Percentiles rank a stretch among this genome's conserved stretches.
phyloP scores from a whole-genome alignment of 35 echinoderm and acorn worm genomes.

The Patiria miniata region DNA sequence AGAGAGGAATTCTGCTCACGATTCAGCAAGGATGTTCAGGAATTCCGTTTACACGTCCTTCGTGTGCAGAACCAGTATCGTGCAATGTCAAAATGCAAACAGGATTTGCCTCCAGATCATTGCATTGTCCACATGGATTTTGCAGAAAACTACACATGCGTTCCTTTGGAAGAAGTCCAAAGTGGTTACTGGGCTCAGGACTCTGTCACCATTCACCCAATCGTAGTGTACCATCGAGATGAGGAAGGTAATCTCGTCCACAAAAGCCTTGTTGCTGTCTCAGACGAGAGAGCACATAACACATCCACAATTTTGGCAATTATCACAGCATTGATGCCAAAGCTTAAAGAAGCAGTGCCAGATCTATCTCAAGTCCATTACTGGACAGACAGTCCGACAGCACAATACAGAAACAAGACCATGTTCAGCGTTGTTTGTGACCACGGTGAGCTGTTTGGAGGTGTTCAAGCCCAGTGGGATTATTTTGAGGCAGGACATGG shows the following conservation, averaged over 20 bases:
- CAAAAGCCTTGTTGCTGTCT: conserved; percentile 29
- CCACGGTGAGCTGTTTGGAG: conserved; percentile 26
- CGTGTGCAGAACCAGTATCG: conserved; percentile 22
- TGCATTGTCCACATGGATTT: conserved; percentile 75
- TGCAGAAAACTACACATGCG: conserved; percentile 71
- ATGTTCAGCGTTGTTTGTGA: conserved; percentile 36
- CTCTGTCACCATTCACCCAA: conserved; percentile 38
- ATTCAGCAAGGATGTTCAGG: neutral
- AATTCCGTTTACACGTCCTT: conserved; percentile 28
- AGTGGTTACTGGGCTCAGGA: conserved; percentile 49
- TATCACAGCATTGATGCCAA: conserved; percentile 12
- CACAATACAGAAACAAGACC: conserved; percentile 57
- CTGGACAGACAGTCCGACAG: conserved; percentile 67
- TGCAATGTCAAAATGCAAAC: conserved; percentile 28
- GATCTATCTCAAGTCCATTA: conserved; percentile 36
- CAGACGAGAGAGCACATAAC: conserved; percentile 33
- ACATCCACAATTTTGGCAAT: conserved; percentile 31
- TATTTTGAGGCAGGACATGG: conserved; percentile 62
- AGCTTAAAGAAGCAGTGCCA: neutral
- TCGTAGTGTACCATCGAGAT: conserved; percentile 40
- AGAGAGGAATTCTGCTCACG: conserved; percentile 14
- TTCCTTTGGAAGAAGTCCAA: conserved; percentile 61
- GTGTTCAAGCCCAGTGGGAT: conserved; percentile 40
- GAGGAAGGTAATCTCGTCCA: conserved; percentile 9
- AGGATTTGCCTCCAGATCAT: neutral